Conservation (phyloP, 2,113 vertebrate species). For the Chlamydotis undulata region DNA sequence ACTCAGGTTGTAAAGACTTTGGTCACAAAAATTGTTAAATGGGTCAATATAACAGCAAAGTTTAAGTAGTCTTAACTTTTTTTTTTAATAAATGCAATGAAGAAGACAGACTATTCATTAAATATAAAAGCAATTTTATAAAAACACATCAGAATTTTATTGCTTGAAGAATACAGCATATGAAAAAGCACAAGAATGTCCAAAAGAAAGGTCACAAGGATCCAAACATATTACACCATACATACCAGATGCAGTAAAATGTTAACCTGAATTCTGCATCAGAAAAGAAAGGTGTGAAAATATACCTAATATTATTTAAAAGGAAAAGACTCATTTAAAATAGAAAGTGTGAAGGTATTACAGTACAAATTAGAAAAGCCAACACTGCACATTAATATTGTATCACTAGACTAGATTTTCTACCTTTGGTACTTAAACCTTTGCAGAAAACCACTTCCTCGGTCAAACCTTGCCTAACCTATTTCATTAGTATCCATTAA, state of each 20-base stretch:
- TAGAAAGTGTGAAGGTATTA: conserved; percentile 76
- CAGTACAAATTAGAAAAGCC: conserved; percentile 83
- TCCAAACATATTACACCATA: conserved; percentile 84
- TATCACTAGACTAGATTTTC: conserved; percentile 77
- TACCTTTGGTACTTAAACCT: conserved; percentile 84
- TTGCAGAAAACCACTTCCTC: conserved; percentile 69
- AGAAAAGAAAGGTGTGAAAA: conserved; percentile 75
- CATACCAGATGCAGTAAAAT: conserved; percentile 88
- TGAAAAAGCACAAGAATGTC: conserved; percentile 87
- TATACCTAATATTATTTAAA: conserved; percentile 72
- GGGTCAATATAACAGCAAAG: conserved; percentile 12
- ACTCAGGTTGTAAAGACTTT: neutral
- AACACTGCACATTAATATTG: conserved; percentile 76
- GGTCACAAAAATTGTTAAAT: neutral
- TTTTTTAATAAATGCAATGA: conserved; percentile 25
- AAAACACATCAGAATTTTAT: conserved; percentile 96
- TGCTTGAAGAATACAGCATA: conserved; percentile 98
- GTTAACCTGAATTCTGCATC: conserved; percentile 85
- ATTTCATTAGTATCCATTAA: conserved; percentile 35
- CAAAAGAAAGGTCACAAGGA: conserved; percentile 85
- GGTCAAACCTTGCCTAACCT: conserved; percentile 54
- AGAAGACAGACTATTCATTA: conserved; percentile 60
- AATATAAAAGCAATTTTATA: conserved; percentile 82
- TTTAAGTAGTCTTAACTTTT: neutral
- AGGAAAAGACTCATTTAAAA: conserved; percentile 76